Percentiles rank a stretch among this genome's conserved stretches.
phyloP scores from a whole-genome alignment of 2,888 invertebrate genomes.

The Cosmorhoe ocellata region DNA sequence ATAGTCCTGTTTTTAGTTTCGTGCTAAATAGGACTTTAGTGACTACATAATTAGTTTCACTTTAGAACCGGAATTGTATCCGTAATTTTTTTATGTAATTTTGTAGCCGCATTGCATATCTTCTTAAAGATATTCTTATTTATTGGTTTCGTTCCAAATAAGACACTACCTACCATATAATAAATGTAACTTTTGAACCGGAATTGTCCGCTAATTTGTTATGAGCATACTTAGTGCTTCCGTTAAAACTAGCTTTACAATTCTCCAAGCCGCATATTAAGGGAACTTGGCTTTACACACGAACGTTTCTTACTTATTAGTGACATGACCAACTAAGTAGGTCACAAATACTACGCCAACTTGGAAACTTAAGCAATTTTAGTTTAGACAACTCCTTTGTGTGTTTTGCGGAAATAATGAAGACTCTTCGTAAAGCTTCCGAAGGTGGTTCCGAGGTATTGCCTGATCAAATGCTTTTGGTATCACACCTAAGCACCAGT shows the following conservation, averaged over 20 bases:
- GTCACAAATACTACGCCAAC: conserved; percentile 13
- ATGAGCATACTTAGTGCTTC: not conserved
- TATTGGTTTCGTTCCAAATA: too few relatives aligned
- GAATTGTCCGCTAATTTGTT: not conserved
- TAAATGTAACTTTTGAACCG: too few relatives aligned
- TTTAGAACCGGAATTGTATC: too few relatives aligned
- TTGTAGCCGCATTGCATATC: too few relatives aligned
- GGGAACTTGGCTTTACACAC: conserved; percentile 15
- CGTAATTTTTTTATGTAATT: too few relatives aligned
- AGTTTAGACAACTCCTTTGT: conserved; percentile 27
- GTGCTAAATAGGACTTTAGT: too few relatives aligned
- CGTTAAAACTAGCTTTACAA: conserved; percentile 10
- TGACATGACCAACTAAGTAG: conserved; percentile 22
- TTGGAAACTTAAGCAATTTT: conserved; percentile 23
- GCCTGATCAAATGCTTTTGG: too few relatives aligned
- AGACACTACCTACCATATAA: too few relatives aligned
- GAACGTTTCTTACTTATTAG: conserved; percentile 24
- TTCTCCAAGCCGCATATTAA: conserved; percentile 10
- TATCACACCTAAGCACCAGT: too few relatives aligned
- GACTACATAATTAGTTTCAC: too few relatives aligned
- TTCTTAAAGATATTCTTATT: too few relatives aligned
- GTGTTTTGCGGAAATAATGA: conserved; percentile 11
- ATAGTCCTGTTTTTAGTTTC: too few relatives aligned
- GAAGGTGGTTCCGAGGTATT: not conserved
- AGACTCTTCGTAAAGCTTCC: not conserved